Evolutionary conservation across 2,797 vertebrate genomes (phyloP).

Genomic region (Cynopterus sphinx): DNA sequence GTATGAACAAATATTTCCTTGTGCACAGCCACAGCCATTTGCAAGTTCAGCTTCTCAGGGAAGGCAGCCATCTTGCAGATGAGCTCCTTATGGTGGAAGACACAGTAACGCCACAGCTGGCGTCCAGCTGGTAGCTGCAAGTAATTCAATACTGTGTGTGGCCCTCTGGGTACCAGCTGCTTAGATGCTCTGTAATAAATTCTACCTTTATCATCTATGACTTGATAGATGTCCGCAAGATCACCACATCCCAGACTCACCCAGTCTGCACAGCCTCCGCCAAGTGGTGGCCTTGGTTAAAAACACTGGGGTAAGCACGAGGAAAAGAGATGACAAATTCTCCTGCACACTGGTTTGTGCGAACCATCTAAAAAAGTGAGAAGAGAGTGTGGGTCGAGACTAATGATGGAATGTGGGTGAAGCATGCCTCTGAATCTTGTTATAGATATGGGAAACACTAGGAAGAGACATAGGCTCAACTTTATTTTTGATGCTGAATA

Average conservation of each 20-base stretch:
- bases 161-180: not conserved
- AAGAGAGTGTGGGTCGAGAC: not conserved
- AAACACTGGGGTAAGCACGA: slow-evolving; percentile 96
- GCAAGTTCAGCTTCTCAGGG: slow-evolving; percentile 94
- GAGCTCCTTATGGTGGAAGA: slow-evolving; percentile 97
- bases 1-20: slow-evolving; percentile 93
- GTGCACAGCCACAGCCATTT: slow-evolving; percentile 94
- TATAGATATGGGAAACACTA: not conserved
- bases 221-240: too few species aligned
- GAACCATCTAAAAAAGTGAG: slow-evolving; percentile 89
- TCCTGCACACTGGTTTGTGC: slow-evolving; percentile 73
- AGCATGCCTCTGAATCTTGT: not conserved
- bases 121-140: slow-evolving; percentile 91
- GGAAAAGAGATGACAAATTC: slow-evolving; percentile 97
- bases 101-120: slow-evolving; percentile 93
- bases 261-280: slow-evolving; percentile 97
- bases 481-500: not conserved
- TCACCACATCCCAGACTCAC: slow-evolving; percentile 81
- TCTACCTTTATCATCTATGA: not conserved
- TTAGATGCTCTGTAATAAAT: not conserved
- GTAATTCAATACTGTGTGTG: not conserved
- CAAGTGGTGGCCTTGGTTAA: slow-evolving; percentile 98
- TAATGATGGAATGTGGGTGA: not conserved
- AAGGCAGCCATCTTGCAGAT: slow-evolving; percentile 97
- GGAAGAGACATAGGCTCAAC: not conserved